Conservation (phyloP, 2,113 vertebrate genomes). For the Calyptomena viridis region DNA sequence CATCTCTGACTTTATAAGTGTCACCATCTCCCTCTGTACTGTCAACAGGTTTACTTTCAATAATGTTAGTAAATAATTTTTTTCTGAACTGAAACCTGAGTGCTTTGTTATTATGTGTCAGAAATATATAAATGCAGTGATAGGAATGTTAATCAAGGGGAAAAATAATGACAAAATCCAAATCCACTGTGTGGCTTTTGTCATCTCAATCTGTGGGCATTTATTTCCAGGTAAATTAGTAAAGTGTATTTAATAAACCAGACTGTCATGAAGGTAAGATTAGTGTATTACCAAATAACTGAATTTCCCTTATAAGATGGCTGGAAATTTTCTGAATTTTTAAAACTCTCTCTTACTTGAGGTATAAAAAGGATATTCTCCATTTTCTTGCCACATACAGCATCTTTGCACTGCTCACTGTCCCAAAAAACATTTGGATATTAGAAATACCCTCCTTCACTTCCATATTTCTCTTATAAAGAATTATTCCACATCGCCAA, state of each 20-base stretch:
- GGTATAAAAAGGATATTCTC: not conserved
- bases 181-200: not conserved
- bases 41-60: not conserved
- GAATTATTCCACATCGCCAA: not conserved
- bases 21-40: not conserved
- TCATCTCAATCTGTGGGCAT: not conserved
- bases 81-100: not conserved
- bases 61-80: not conserved
- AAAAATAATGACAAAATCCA: not conserved
- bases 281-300: not conserved
- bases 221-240: not conserved
- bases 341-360: not conserved
- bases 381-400: not conserved
- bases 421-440: not conserved
- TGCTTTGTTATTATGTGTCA: not conserved
- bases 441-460: not conserved
- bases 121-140: not conserved
- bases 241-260: not conserved
- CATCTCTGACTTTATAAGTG: not conserved
- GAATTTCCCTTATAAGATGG: not conserved
- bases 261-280: not conserved
- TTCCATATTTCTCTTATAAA: not conserved
- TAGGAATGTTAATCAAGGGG: not conserved
- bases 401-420: not conserved
- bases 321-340: not conserved